These are phyloP conservation scores for Scaptomyza graminum DNA, from an alignment of 1,140 invertebrate genomes.

Conservation along the genomic window DNA sequence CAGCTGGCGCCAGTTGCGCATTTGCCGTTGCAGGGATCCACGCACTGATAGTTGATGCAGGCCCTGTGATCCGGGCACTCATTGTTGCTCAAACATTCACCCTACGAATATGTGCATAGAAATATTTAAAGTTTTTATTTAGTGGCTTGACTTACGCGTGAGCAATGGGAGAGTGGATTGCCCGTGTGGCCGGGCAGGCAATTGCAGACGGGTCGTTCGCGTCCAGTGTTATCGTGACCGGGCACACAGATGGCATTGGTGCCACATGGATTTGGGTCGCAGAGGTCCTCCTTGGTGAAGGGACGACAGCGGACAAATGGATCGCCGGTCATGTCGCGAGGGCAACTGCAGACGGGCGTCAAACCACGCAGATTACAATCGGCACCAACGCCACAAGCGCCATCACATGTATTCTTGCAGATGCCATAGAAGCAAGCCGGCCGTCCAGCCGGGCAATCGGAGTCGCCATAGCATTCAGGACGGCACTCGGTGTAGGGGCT, in stretches of 20 bases:
- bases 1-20: slow-evolving; percentile 87
- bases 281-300: slow-evolving; percentile 92
- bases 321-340: slow-evolving; percentile 93
- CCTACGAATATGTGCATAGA: slow-evolving; percentile 77
- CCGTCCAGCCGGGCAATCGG: slow-evolving; percentile 90
- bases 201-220: slow-evolving; percentile 89
- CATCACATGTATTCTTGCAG: slow-evolving; percentile 92
- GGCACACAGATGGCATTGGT: slow-evolving; percentile 91
- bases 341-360: slow-evolving; percentile 93
- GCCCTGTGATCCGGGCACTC: slow-evolving; percentile 89
- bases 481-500: slow-evolving; percentile 89
- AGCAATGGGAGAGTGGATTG: slow-evolving; percentile 89
- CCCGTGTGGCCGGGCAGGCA: slow-evolving; percentile 92
- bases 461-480: slow-evolving; percentile 89
- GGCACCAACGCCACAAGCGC: slow-evolving; percentile 91
- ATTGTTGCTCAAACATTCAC: slow-evolving; percentile 89
- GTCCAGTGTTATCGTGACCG: slow-evolving; percentile 91
- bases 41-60: slow-evolving; percentile 90
- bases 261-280: slow-evolving; percentile 93
- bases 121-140: no score
- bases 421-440: slow-evolving; percentile 92
- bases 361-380: slow-evolving; percentile 87
- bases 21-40: slow-evolving; percentile 91
- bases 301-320: slow-evolving; percentile 92
- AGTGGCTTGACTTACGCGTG: slow-evolving; percentile 84